These are phyloP conservation scores for Prolemur simus DNA, from an alignment of 2,113 vertebrate genomes.

Conservation along the genomic window DNA sequence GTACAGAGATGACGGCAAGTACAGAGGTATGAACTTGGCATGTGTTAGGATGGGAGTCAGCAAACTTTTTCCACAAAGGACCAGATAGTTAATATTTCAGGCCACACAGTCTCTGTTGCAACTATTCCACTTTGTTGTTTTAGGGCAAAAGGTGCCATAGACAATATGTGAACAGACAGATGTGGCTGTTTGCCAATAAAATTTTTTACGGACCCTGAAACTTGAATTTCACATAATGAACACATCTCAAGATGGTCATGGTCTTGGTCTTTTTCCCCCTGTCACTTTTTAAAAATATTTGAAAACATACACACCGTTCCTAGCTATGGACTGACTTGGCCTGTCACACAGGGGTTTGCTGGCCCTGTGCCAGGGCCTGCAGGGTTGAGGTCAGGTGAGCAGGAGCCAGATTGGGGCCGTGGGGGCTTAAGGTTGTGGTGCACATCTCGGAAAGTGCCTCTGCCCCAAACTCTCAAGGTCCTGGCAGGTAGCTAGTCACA, in stretches of 20 bases:
- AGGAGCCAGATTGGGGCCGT: not conserved
- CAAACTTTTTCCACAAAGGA: not conserved
- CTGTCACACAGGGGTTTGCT: not conserved
- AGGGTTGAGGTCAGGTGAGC: not conserved
- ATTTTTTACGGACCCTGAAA: not conserved
- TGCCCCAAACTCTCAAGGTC: not conserved
- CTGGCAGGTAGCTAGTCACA: not conserved
- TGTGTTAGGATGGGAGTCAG: not conserved
- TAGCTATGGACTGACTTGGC: not conserved
- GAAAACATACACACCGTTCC: not conserved
- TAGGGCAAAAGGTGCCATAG: accelerated
- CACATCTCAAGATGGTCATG: not conserved
- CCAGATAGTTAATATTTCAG: not conserved
- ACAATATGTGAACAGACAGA: no score
- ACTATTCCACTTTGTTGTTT: not conserved
- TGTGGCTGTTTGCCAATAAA: accelerated
- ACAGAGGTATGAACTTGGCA: not conserved
- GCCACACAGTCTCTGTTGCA: accelerated
- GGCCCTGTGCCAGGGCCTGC: not conserved
- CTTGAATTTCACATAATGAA: not conserved
- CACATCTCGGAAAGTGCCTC: not conserved
- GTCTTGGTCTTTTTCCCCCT: not conserved
- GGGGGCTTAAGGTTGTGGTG: not conserved
- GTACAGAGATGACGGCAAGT: not conserved
- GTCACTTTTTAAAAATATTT: not conserved